Percentiles rank a stretch among this genome's conserved stretches.
Conservation (phyloP, 2,888 invertebrate genomes). For the Oscheius sp. region DNA sequence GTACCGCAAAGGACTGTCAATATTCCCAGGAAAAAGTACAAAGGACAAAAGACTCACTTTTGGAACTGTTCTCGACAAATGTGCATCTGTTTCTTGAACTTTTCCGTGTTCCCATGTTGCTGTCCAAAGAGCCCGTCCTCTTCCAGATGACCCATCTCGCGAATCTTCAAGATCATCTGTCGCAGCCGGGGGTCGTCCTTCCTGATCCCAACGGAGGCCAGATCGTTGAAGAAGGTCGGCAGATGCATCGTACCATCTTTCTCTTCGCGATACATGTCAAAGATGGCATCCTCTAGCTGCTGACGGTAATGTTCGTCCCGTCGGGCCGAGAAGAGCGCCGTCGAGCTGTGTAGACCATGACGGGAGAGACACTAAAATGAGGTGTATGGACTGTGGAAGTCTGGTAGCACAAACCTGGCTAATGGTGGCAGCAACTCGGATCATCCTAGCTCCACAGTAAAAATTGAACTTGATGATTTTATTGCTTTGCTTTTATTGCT, state of each 20-base stretch:
- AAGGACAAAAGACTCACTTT: neutral
- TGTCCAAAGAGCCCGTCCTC: slow-evolving; percentile 51
- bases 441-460: too few relatives aligned
- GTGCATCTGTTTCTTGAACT: slow-evolving; percentile 51
- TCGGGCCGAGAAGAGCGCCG: too few relatives aligned
- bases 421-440: too few relatives aligned
- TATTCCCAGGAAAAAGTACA: too few relatives aligned
- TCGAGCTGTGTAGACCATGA: too few relatives aligned
- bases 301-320: slow-evolving; percentile 33
- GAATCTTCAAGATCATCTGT: slow-evolving; percentile 54
- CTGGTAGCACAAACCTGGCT: too few relatives aligned
- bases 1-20: too few relatives aligned
- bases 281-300: slow-evolving; percentile 55
- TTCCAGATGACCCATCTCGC: slow-evolving; percentile 53
- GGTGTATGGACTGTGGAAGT: too few relatives aligned
- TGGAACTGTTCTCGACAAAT: too few relatives aligned
- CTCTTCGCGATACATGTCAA: slow-evolving; percentile 64
- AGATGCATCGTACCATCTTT: slow-evolving; percentile 56
- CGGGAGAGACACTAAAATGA: too few relatives aligned
- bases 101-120: slow-evolving; percentile 57
- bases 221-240: slow-evolving; percentile 60
- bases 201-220: slow-evolving; percentile 58
- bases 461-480: too few relatives aligned
- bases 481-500: too few relatives aligned
- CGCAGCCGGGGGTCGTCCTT: slow-evolving; percentile 62